phyloP scores from a whole-genome alignment of 2,888 invertebrate genomes.

The Sesamia inferens region DNA sequence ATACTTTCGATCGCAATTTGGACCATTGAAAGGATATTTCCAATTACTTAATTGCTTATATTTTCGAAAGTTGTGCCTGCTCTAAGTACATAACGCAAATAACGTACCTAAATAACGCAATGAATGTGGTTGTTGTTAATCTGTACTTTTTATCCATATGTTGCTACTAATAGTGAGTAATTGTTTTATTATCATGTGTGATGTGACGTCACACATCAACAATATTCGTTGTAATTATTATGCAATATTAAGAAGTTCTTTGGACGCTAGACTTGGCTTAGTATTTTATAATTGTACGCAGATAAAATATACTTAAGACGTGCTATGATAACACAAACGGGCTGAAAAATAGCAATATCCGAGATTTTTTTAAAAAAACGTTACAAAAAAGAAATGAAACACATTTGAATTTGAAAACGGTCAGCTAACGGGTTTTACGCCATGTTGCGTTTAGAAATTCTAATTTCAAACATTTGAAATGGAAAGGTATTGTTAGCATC shows the following conservation, averaged over 20 bases:
- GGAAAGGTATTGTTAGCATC: not conserved
- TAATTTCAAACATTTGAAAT: constrained; percentile 23
- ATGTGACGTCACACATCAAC: not conserved
- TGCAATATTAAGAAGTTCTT: constrained; percentile 7
- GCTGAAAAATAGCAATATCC: not conserved
- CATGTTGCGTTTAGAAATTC: constrained; percentile 43
- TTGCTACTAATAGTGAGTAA: too few species aligned
- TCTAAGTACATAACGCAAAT: too few species aligned
- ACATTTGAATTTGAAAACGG: constrained; percentile 39
- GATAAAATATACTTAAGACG: constrained; percentile 5
- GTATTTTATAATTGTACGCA: not conserved
- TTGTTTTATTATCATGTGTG: not conserved
- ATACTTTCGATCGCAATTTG: too few species aligned
- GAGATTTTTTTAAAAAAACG: constrained; percentile 9
- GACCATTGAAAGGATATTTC: too few species aligned
- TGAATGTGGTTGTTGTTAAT: too few species aligned
- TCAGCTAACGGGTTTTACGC: constrained; percentile 29
- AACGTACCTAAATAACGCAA: too few species aligned
- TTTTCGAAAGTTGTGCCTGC: too few species aligned
- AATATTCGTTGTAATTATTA: constrained; percentile 12
- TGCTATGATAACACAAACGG: not conserved
- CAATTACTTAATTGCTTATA: too few species aligned
- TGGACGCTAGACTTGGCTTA: constrained; percentile 4
- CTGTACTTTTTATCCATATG: too few species aligned
- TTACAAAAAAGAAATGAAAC: constrained; percentile 1